Conservation (phyloP, 2,888 invertebrate genomes). For the Cyclophora punctaria region DNA sequence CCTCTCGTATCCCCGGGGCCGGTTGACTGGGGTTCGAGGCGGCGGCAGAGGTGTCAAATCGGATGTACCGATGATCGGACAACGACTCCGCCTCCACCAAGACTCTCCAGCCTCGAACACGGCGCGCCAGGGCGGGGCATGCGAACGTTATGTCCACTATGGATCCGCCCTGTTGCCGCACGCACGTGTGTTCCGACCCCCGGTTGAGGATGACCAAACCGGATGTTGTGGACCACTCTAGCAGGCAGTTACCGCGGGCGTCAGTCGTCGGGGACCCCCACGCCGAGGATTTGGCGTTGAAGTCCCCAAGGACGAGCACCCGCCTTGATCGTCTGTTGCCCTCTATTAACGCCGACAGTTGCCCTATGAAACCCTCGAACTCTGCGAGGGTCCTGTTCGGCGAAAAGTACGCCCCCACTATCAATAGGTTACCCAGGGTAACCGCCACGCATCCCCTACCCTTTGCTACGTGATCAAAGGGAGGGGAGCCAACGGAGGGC, state of each 20-base stretch:
- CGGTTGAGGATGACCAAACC: neutral
- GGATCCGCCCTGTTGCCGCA: constrained; percentile 2
- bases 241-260: neutral
- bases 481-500: constrained; percentile 2
- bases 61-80: constrained; percentile 2
- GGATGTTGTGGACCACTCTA: neutral
- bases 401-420: constrained; percentile 17
- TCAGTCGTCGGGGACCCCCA: constrained; percentile 12
- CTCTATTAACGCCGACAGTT: neutral
- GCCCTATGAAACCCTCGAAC: constrained; percentile 10
- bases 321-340: constrained; percentile 4
- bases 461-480: neutral
- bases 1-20: too few species aligned
- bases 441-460: constrained; percentile 11
- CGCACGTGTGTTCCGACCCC: neutral
- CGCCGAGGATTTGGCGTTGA: constrained; percentile 14
- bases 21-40: neutral
- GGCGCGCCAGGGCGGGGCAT: neutral
- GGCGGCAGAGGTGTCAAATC: neutral
- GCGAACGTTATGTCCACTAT: constrained; percentile 5
- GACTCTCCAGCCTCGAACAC: constrained; percentile 1
- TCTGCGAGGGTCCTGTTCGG: constrained; percentile 15
- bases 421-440: neutral
- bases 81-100: neutral
- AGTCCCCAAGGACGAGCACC: constrained; percentile 1